Percentiles rank a stretch among this genome's conserved stretches.
Evolutionary conservation across 2,888 invertebrate species (phyloP).

Genomic region (Ecdyonurus torrentis): DNA sequence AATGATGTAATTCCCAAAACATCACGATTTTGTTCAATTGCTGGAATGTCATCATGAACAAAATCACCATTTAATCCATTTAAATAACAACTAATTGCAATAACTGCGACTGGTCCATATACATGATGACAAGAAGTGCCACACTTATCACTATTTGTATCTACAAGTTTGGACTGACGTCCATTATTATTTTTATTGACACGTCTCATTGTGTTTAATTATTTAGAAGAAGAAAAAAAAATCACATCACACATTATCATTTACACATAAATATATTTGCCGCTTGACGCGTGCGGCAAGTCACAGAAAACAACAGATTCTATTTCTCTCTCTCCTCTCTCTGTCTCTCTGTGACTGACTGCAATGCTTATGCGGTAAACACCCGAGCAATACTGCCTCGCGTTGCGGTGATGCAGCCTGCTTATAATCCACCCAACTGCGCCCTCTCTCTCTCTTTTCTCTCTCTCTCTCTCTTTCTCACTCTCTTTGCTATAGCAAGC

Average conservation of each 20-base stretch:
- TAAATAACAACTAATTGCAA: slow-evolving; percentile 49
- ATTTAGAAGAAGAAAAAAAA: no score
- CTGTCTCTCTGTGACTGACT: no score
- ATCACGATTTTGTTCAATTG: slow-evolving; percentile 64
- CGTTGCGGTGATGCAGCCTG: background rate
- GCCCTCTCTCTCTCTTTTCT: background rate
- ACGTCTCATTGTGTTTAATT: background rate
- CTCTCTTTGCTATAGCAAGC: no score
- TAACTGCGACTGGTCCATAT: slow-evolving; percentile 35
- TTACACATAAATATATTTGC: no score
- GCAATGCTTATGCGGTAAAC: background rate
- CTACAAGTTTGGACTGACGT: no score
- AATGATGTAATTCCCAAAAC: slow-evolving; percentile 50
- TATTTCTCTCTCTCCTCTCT: no score
- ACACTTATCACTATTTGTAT: background rate
- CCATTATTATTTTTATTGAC: background rate
- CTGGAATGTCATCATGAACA: slow-evolving; percentile 78
- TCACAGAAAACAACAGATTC: no score
- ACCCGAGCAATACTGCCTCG: background rate
- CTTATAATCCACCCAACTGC: background rate
- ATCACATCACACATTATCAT: no score
- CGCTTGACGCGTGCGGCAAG: no score
- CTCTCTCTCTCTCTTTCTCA: no score
- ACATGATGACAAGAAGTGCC: background rate
- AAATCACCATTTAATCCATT: slow-evolving; percentile 66